Base-by-base conservation (phyloP, 2,888 invertebrate genomes). In the Beris chalybata region DNA sequence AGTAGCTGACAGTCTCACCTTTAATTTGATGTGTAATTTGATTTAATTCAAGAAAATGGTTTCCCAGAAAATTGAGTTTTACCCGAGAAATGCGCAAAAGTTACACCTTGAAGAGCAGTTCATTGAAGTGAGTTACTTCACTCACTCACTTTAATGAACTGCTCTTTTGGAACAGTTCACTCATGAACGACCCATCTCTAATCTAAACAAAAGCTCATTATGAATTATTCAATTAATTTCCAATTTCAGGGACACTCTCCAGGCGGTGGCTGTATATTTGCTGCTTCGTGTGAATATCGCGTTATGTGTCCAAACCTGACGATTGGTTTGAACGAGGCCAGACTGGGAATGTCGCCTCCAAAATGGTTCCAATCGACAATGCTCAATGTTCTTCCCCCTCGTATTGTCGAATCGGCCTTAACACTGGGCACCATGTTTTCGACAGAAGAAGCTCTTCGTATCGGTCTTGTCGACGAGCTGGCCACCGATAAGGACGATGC, bases 281-380 rank as follows among this genome's bases (percentile, higher is more conserved):
- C 94, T 0, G 82, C 90, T 75, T 85, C 87, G 43, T 93, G 93
- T 76, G 95, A 95, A 79, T 93, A 94, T 79, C 85, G 95, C 69
- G 87, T 90, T 0, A 92, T 95, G 89, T 85, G 89, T n/a, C 90
- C 90, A 0, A 90, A 91, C 71, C 90, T 83, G 74, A 87, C 85
- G 11, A 95, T 95, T 65, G 95, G 95, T 0, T 81, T 95, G 1
- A 95, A 95, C 76, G 95, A 95, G 84, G 92, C 94, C 0, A 85
- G 89, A 64, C 81, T 95, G 53, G 95, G 93, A 12, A 89, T 93
- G 68, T 84, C 89, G 0, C 91, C 92, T 0, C 92, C 93, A 0
- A 80, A 80, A 69, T 93, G 92, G 92, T 89, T 89, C 74, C 85
- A 86, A 79, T 80, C 84, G 30, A 78, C 86, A 0, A 85, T 88